These are phyloP conservation scores for Drosophila rhopaloa DNA, from an alignment of 1,140 invertebrate genomes.

Conservation along the genomic window DNA sequence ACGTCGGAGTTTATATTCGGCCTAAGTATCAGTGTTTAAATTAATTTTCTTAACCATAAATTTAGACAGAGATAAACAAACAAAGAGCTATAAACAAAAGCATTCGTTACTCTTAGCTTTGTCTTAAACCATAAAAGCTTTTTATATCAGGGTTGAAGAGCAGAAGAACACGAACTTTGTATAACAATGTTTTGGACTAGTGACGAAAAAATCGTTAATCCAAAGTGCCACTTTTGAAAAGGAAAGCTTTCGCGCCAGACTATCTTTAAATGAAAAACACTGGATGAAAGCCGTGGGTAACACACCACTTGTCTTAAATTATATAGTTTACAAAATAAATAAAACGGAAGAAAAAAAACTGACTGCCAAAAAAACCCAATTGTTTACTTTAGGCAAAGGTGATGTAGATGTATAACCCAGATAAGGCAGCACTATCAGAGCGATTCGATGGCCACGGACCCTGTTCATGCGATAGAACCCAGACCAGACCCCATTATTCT, in stretches of 20 bases:
- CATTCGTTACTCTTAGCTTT: neutral
- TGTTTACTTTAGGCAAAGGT: conserved; percentile 21
- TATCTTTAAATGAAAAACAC: neutral
- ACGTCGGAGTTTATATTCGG: too few relatives aligned
- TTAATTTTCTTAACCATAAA: neutral
- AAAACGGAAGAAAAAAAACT: neutral
- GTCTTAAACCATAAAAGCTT: neutral
- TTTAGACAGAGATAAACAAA: too few relatives aligned
- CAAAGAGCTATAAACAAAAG: neutral
- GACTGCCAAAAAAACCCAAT: neutral
- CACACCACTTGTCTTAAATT: neutral
- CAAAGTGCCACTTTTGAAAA: neutral
- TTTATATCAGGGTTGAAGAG: neutral
- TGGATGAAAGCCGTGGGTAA: neutral
- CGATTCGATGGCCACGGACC: conserved; percentile 29
- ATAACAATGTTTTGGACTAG: conserved; percentile 1
- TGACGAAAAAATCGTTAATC: neutral
- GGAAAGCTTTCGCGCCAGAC: too few relatives aligned
- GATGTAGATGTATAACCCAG: conserved; percentile 5
- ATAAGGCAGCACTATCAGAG: conserved; percentile 19
- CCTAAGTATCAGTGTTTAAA: too few relatives aligned
- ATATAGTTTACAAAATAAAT: neutral
- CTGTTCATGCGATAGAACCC: conserved; percentile 20
- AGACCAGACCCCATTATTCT: conserved; percentile 16
- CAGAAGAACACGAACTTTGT: neutral